phyloP scores from a whole-genome alignment of 1,140 invertebrate genomes.

The Camponotus floridanus region DNA sequence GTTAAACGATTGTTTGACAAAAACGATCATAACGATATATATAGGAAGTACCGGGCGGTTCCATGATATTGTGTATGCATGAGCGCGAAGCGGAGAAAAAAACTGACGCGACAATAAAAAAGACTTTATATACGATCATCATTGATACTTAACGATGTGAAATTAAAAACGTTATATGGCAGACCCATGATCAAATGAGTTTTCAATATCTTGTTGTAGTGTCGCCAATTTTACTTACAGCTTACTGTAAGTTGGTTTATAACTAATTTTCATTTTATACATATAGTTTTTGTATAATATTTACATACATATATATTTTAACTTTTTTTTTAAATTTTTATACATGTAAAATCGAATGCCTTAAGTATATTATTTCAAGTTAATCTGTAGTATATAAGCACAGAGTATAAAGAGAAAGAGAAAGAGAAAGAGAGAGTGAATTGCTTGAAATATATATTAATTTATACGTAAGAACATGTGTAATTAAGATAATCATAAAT shows the following conservation, averaged over 20 bases:
- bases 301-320: not conserved
- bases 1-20: slow-evolving; percentile 60
- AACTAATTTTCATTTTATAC: not conserved
- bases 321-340: not conserved
- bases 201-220: not conserved
- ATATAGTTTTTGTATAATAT: not conserved
- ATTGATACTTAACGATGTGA: slow-evolving; percentile 50
- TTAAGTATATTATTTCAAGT: not conserved
- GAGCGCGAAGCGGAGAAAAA: slow-evolving; percentile 10
- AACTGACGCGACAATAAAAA: slow-evolving; percentile 24
- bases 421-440: not conserved
- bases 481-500: slow-evolving; percentile 20
- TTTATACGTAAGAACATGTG: not conserved
- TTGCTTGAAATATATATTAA: not conserved
- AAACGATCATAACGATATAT: slow-evolving; percentile 24
- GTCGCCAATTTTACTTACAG: not conserved
- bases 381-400: not conserved
- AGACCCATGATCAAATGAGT: not conserved
- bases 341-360: not conserved
- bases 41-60: not conserved
- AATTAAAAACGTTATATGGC: slow-evolving; percentile 11
- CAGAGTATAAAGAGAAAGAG: not conserved
- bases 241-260: not conserved
- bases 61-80: not conserved
- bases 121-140: not conserved